Percentiles rank a stretch among this genome's conserved stretches.
Evolutionary conservation across 2,888 invertebrate genomes (phyloP).

Genomic region (Uropetala carovei): DNA sequence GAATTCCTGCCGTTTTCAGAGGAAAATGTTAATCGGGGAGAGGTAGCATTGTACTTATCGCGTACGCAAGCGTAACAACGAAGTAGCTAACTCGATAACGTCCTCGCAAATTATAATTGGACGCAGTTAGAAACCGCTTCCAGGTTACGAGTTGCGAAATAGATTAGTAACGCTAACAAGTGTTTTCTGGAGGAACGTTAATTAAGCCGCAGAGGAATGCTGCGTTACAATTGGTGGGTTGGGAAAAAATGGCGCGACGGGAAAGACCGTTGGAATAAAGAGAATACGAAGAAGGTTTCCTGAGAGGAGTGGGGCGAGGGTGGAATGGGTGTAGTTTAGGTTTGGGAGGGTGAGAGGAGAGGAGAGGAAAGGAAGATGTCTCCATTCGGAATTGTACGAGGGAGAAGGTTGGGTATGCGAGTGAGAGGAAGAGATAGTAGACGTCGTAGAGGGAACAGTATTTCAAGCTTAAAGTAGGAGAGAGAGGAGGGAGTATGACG

Average conservation of each 20-base stretch:
- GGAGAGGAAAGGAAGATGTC: background rate
- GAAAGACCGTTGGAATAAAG: background rate
- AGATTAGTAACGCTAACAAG: background rate
- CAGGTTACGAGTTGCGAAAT: background rate
- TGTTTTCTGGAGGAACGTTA: background rate
- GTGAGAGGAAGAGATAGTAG: constrained; percentile 2
- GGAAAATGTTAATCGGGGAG: too few species aligned
- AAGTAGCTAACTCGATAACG: too few species aligned
- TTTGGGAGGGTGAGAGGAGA: too few species aligned
- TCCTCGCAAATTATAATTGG: too few species aligned
- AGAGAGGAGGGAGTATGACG: background rate
- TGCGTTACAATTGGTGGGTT: background rate
- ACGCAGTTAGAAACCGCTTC: background rate
- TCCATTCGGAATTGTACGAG: background rate
- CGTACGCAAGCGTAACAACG: too few species aligned
- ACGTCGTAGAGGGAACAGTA: background rate
- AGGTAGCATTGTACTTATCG: too few species aligned
- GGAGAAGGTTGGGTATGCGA: background rate
- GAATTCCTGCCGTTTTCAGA: too few species aligned
- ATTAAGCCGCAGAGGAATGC: background rate
- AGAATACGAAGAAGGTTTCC: constrained; percentile 3
- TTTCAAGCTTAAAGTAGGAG: background rate
- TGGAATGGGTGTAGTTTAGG: too few species aligned
- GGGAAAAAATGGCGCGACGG: background rate
- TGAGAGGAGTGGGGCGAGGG: background rate